Percentiles rank a stretch among this genome's conserved stretches.
These are phyloP conservation scores for Phoenoteleia sp. DNA, from an alignment of 2,888 invertebrate species.

Conservation along the genomic window DNA sequence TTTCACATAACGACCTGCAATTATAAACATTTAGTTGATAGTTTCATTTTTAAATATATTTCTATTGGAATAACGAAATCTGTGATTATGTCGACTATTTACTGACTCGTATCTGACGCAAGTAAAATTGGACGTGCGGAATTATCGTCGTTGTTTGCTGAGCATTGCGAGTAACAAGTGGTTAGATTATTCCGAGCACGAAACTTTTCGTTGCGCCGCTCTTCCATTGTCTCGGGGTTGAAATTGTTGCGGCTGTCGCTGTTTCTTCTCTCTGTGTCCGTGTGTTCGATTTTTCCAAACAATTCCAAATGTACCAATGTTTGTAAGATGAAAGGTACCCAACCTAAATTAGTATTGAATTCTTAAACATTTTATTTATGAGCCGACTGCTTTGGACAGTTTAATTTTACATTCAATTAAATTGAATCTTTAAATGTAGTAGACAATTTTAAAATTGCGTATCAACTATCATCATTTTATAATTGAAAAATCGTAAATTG, in stretches of 20 bases:
- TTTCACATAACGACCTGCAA: neutral
- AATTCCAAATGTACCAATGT: neutral
- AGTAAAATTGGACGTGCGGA: constrained; percentile 25
- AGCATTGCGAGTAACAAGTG: constrained; percentile 51
- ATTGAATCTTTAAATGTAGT: neutral
- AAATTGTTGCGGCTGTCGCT: constrained; percentile 14
- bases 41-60: neutral
- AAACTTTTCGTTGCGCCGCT: constrained; percentile 33
- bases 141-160: constrained; percentile 30
- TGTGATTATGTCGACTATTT: constrained; percentile 17
- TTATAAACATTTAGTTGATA: neutral
- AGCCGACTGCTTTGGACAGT: neutral
- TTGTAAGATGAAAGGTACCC: neutral
- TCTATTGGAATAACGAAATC: neutral
- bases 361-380: neutral
- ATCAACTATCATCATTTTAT: too few species aligned
- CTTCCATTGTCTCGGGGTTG: constrained; percentile 26
- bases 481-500: too few species aligned
- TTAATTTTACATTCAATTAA: neutral
- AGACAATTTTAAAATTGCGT: too few species aligned
- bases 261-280: neutral
- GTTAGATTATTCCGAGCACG: constrained; percentile 52
- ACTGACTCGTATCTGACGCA: constrained; percentile 12
- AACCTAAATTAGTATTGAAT: neutral
- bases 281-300: neutral